Base-by-base conservation (phyloP, 2,113 vertebrate species). In the Hippocampus mohnikei region DNA sequence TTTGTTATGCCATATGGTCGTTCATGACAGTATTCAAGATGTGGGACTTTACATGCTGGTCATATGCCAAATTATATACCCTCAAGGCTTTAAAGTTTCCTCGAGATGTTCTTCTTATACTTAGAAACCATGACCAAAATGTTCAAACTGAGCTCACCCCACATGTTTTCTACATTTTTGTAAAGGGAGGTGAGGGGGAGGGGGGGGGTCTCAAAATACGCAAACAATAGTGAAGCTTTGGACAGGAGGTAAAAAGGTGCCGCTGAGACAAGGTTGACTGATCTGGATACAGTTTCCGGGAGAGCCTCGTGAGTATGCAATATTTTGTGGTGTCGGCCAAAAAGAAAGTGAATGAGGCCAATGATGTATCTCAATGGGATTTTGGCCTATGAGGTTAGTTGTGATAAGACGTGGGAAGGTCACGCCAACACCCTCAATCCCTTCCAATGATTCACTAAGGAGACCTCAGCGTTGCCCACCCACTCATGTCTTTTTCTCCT, bases 141-240 rank as follows among this genome's bases (percentile, higher is more conserved):
- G 25, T 29, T 27, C 25, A 33, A 21, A 42, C 40, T 7, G 10
- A 42, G 12, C 61, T 23, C 15, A 40, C 61, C 33, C 52, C 73
- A 87, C 76, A 69, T 84, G 82, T 73, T 82, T 82, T 33, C 29
- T 83, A 33, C 33, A 62, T 89, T 81, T 67, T 5, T 69, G 1
- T 5, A 81, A 77, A 80, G 5, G 33, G 33, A 7, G 33, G 33
- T 7, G n/a, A n/a, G 33, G 5, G 33, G 33, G 5, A 5, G 29
- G 0, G 29, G 33, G 5, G 33, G 33, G 33, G 25, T 68, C 62
- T 75, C 69, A 41, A 78, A 85, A 72, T 78, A 73, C 25, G 25
- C 33, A 56, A 27, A 60, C 37, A 67, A 63, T 72, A 74, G 62
- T 59, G 70, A 80, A 79, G 78, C 41, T 23, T 65, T 53, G 63